Conservation (phyloP, 2,113 vertebrate genomes). For the Nettapus auritus region DNA sequence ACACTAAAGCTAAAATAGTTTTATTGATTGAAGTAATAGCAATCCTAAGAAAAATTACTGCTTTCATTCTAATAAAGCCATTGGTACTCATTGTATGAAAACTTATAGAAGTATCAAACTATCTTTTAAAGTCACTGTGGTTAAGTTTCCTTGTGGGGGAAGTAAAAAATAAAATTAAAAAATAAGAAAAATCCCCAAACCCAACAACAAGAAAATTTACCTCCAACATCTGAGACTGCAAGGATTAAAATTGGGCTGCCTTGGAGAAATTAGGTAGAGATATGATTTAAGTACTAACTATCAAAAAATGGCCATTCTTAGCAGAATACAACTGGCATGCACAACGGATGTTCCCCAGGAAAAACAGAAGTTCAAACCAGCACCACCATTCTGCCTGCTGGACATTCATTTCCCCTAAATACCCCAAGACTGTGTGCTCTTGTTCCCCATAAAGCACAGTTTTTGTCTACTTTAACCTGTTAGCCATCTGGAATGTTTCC, state of each 20-base stretch:
- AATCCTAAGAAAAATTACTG: neutral
- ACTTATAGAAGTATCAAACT: neutral
- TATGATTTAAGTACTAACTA: neutral
- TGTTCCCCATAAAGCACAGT: constrained; percentile 12
- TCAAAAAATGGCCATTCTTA: neutral
- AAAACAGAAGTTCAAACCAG: neutral
- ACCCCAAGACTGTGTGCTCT: neutral
- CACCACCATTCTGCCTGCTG: neutral
- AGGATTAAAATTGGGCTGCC: neutral
- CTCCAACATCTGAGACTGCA: neutral
- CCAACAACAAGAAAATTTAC: neutral
- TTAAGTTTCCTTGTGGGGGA: neutral
- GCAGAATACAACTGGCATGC: neutral
- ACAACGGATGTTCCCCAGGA: neutral
- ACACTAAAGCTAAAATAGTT: neutral
- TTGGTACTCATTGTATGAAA: neutral
- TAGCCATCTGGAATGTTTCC: constrained; percentile 45
- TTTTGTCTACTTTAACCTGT: constrained; percentile 37
- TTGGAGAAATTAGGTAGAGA: neutral
- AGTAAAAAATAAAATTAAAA: neutral
- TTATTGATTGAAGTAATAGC: neutral
- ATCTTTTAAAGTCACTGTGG: neutral
- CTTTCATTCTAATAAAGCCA: neutral
- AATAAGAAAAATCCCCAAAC: neutral
- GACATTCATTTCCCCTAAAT: neutral